Evolutionary conservation across 2,113 vertebrate species (phyloP).

Genomic region (Herpetotheres cachinnans): DNA sequence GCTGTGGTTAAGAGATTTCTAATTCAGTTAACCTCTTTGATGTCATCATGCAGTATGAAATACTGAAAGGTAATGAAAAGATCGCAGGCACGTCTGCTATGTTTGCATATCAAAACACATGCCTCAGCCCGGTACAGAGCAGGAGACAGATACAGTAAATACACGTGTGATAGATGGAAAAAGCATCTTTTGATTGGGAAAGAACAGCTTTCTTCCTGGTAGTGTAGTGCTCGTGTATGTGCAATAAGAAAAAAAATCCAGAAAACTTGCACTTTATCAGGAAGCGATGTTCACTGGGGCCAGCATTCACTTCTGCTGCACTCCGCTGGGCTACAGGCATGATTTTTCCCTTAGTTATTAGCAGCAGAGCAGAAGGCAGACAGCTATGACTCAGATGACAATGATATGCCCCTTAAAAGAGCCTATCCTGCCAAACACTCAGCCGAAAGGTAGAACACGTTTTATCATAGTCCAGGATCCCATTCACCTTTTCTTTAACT

Average conservation of each 20-base stretch:
- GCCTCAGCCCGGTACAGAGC: background rate
- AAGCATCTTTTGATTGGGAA: background rate
- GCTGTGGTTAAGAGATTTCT: background rate
- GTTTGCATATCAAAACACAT: background rate
- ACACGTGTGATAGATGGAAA: background rate
- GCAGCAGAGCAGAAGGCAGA: background rate
- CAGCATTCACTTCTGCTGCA: background rate
- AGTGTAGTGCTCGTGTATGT: background rate
- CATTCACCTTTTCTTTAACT: background rate
- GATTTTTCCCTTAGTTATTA: background rate
- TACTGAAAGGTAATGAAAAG: background rate
- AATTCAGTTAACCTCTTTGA: conserved; percentile 38
- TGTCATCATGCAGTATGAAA: background rate
- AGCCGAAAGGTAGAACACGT: background rate
- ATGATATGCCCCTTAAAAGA: background rate
- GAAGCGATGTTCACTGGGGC: background rate
- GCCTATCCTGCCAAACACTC: background rate
- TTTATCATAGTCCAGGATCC: background rate
- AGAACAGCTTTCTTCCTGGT: background rate
- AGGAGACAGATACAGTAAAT: background rate
- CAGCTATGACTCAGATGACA: background rate
- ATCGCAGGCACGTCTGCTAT: background rate
- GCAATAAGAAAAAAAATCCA: background rate
- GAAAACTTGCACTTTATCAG: background rate
- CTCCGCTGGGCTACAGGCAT: background rate